Evolutionary conservation across 2,888 invertebrate genomes (phyloP).

Genomic region (Arenicola marina): DNA sequence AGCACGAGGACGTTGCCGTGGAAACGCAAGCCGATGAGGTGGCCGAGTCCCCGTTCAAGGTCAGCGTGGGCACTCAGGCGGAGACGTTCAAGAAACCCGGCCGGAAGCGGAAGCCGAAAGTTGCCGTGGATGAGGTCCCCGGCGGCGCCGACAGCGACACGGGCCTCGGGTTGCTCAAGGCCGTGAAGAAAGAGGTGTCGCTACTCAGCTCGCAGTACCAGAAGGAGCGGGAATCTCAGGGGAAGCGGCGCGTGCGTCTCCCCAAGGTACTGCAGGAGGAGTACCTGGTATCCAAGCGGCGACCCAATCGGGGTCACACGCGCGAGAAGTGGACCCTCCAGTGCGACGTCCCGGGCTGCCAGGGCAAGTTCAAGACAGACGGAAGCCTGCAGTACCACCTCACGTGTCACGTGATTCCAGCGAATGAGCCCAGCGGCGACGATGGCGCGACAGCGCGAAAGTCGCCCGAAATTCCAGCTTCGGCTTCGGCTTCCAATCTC

Average conservation of each 20-base stretch:
- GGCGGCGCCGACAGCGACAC: not conserved
- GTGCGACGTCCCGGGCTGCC: conserved; percentile 16
- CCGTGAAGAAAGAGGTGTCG: not conserved
- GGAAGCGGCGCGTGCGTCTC: conserved; percentile 15
- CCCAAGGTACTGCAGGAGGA: conserved; percentile 8
- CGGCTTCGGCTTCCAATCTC: no score
- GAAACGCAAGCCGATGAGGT: not conserved
- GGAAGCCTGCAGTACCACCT: conserved; percentile 71
- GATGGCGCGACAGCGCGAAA: not conserved
- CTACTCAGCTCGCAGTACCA: not conserved
- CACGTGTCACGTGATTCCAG: conserved; percentile 66
- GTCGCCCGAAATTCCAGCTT: no score
- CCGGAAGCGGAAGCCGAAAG: conserved; percentile 36
- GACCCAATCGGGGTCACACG: not conserved
- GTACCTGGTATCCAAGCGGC: not conserved
- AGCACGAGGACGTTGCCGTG: not conserved
- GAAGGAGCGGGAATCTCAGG: not conserved
- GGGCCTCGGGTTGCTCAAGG: no score
- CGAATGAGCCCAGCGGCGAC: conserved; percentile 29
- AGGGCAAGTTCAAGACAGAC: conserved; percentile 64
- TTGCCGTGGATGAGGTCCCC: not conserved
- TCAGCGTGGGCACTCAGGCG: conserved; percentile 52
- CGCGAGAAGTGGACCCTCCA: not conserved
- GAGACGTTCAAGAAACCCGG: conserved; percentile 35
- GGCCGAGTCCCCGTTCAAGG: conserved; percentile 10